Conservation (phyloP, 2,113 vertebrate genomes). For the Mormoops blainvillei region DNA sequence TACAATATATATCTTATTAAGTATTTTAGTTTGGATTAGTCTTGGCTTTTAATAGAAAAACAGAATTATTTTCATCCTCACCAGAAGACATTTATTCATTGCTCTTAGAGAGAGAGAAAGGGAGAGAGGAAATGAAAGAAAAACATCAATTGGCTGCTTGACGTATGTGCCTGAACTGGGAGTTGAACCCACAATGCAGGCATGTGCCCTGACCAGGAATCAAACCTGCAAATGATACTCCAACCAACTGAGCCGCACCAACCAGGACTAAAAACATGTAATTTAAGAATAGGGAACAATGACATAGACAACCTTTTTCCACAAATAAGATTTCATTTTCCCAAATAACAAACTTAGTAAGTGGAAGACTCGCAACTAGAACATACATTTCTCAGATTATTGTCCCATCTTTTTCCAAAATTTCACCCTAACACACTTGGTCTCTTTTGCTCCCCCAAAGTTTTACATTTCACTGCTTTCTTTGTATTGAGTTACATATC, state of each 20-base stretch:
- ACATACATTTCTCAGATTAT: neutral
- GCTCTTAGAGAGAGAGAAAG: too few species aligned
- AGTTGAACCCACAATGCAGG: too few species aligned
- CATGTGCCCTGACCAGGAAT: too few species aligned
- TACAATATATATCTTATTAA: neutral
- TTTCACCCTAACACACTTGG: neutral
- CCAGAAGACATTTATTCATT: too few species aligned
- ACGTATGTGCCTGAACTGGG: too few species aligned
- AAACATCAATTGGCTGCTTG: too few species aligned
- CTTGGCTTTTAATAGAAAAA: neutral
- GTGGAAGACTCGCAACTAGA: neutral
- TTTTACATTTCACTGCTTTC: neutral
- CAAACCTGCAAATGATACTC: too few species aligned
- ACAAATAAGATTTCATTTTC: neutral
- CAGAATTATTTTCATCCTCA: too few species aligned
- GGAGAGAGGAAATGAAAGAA: too few species aligned
- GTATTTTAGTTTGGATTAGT: neutral
- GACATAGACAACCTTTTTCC: neutral
- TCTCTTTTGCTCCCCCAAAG: neutral
- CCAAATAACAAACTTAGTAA: neutral
- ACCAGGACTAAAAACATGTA: neutral
- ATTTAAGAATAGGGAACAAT: neutral
- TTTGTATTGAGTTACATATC: neutral
- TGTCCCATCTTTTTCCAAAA: neutral
- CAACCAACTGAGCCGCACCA: too few species aligned